Conservation (phyloP, 2,113 vertebrate genomes). For the Amia ocellicauda region DNA sequence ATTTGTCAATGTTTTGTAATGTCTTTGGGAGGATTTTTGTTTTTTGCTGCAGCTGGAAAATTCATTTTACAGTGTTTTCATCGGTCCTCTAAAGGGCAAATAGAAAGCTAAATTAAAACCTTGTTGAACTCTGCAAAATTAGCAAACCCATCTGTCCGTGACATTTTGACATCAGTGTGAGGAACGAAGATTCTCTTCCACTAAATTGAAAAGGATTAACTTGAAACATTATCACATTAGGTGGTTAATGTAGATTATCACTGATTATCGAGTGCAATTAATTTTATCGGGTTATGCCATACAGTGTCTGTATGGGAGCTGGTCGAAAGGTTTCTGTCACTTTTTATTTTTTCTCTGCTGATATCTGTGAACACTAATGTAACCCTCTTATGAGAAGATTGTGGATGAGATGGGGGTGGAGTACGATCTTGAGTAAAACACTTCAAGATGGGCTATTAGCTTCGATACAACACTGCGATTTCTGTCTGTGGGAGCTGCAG, state of each 20-base stretch:
- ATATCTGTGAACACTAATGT: slow-evolving; percentile 10
- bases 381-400: slow-evolving; percentile 17
- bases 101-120: too few relatives aligned
- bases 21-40: too few relatives aligned
- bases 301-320: not conserved
- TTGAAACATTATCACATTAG: not conserved
- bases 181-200: too few relatives aligned
- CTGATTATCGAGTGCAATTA: not conserved
- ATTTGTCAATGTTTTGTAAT: too few relatives aligned
- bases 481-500: slow-evolving; percentile 67
- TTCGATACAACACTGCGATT: slow-evolving; percentile 38
- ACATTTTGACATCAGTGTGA: too few relatives aligned
- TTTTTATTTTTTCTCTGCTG: not conserved
- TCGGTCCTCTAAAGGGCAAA: too few relatives aligned
- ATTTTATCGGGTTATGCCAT: slow-evolving; percentile 2
- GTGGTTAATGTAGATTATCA: not conserved
- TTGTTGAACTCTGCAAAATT: too few relatives aligned
- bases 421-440: slow-evolving; percentile 57
- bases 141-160: too few relatives aligned
- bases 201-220: too few relatives aligned
- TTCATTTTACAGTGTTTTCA: too few relatives aligned
- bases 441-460: slow-evolving; percentile 76
- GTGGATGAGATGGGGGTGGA: slow-evolving; percentile 35
- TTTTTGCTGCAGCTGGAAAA: too few relatives aligned
- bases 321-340: not conserved